Evolutionary conservation across 1,140 invertebrate species (phyloP).

Genomic region (Drosophila quadrilineata): DNA sequence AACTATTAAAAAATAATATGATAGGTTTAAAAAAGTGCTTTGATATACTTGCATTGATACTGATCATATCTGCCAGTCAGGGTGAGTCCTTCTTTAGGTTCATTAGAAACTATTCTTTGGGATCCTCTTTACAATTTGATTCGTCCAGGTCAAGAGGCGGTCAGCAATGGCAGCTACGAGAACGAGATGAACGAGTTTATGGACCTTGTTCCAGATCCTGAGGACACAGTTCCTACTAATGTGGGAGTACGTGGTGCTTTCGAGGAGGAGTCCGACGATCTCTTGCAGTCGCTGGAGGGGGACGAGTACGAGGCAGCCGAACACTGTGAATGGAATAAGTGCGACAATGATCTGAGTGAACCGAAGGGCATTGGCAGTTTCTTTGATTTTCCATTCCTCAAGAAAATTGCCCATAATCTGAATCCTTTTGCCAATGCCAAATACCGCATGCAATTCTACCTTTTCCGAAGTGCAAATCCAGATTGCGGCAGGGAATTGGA

Average conservation of each 20-base stretch:
- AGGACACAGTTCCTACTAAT: constrained; percentile 19
- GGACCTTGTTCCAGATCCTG: constrained; percentile 32
- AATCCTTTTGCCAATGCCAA: constrained; percentile 50
- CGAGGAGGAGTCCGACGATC: constrained; percentile 34
- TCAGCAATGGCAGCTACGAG: constrained; percentile 36
- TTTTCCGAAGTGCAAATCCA: constrained; percentile 58
- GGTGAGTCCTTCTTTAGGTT: too few relatives aligned
- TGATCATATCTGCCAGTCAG: constrained; percentile 21
- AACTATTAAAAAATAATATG: background rate
- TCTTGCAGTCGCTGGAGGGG: constrained; percentile 29
- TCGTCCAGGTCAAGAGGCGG: constrained; percentile 27
- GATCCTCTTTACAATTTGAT: background rate
- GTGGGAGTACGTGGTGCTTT: constrained; percentile 40
- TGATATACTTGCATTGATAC: constrained; percentile 19
- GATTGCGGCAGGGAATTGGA: constrained; percentile 62
- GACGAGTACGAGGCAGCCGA: constrained; percentile 59
- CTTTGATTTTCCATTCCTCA: constrained; percentile 61
- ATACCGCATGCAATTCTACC: constrained; percentile 66
- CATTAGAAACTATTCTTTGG: background rate
- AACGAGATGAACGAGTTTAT: constrained; percentile 59
- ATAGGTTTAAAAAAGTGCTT: too few relatives aligned
- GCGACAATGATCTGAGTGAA: constrained; percentile 66
- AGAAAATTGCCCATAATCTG: constrained; percentile 64
- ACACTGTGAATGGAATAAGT: constrained; percentile 57
- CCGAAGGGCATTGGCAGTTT: constrained; percentile 49